Percentiles rank a stretch among this genome's conserved stretches.
phyloP scores from a whole-genome alignment of 1,140 invertebrate species.

The Listronotus oregonensis region DNA sequence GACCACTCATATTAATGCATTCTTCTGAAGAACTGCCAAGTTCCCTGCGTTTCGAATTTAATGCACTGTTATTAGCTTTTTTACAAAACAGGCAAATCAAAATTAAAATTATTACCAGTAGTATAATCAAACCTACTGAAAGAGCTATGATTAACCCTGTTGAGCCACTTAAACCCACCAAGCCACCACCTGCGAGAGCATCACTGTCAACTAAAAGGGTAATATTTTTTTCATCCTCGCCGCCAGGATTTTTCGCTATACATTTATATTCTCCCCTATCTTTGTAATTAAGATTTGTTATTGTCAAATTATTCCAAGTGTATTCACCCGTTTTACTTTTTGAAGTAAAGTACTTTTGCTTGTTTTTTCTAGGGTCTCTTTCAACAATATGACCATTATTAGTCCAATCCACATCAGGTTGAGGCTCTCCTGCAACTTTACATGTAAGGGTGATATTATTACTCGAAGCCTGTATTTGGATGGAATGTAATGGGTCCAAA shows the following conservation, averaged over 20 bases:
- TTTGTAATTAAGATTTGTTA: slow-evolving; percentile 68
- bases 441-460: slow-evolving; percentile 79
- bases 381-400: slow-evolving; percentile 69
- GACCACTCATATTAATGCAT: slow-evolving; percentile 64
- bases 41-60: slow-evolving; percentile 60
- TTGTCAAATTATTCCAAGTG: slow-evolving; percentile 78
- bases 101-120: slow-evolving; percentile 67
- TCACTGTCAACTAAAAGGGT: slow-evolving; percentile 63
- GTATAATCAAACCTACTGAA: slow-evolving; percentile 59
- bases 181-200: slow-evolving; percentile 36
- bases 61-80: slow-evolving; percentile 53
- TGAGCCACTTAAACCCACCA: slow-evolving; percentile 55
- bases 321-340: slow-evolving; percentile 57
- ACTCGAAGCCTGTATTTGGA: slow-evolving; percentile 63
- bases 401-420: slow-evolving; percentile 77
- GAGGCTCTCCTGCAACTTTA: slow-evolving; percentile 75
- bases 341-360: slow-evolving; percentile 59
- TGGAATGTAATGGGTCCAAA: slow-evolving; percentile 59
- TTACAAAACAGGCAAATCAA: slow-evolving; percentile 70
- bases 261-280: slow-evolving; percentile 91
- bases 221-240: slow-evolving; percentile 75
- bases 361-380: slow-evolving; percentile 61
- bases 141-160: slow-evolving; percentile 57
- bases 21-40: slow-evolving; percentile 63
- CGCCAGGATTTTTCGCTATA: slow-evolving; percentile 82